phyloP scores from a whole-genome alignment of 2,797 vertebrate species.

The Syncerus caffer region DNA sequence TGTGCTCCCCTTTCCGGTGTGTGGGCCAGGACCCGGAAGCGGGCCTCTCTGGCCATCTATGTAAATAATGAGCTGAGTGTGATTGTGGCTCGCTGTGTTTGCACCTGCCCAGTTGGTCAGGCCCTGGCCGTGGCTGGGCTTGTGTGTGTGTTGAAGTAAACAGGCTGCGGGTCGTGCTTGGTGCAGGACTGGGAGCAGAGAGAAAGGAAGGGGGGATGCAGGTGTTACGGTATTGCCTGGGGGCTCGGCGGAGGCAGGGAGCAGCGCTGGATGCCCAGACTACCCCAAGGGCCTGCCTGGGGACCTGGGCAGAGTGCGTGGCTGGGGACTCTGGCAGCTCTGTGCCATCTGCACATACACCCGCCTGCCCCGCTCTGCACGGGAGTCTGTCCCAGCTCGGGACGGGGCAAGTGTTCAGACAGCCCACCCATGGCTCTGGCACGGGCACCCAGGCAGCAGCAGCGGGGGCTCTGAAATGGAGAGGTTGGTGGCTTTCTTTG shows the following conservation, averaged over 20 bases:
- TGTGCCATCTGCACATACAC: accelerated
- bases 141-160: accelerated
- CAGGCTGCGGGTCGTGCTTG: neutral
- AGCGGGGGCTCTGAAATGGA: neutral
- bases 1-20: neutral
- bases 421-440: neutral
- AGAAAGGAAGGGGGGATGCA: accelerated
- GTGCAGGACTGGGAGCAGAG: neutral
- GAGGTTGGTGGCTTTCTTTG: neutral
- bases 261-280: neutral
- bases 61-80: neutral
- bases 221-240: neutral
- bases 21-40: neutral
- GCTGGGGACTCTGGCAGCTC: neutral
- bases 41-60: neutral
- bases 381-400: neutral
- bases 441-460: neutral
- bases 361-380: accelerated
- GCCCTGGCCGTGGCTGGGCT: neutral
- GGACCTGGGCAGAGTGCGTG: neutral
- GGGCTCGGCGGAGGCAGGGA: accelerated
- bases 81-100: accelerated
- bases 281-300: neutral
- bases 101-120: accelerated
- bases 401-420: accelerated